Percentiles rank a stretch among this genome's conserved stretches.
phyloP scores from a whole-genome alignment of 1,140 invertebrate species.

The Gryllus bimaculatus region DNA sequence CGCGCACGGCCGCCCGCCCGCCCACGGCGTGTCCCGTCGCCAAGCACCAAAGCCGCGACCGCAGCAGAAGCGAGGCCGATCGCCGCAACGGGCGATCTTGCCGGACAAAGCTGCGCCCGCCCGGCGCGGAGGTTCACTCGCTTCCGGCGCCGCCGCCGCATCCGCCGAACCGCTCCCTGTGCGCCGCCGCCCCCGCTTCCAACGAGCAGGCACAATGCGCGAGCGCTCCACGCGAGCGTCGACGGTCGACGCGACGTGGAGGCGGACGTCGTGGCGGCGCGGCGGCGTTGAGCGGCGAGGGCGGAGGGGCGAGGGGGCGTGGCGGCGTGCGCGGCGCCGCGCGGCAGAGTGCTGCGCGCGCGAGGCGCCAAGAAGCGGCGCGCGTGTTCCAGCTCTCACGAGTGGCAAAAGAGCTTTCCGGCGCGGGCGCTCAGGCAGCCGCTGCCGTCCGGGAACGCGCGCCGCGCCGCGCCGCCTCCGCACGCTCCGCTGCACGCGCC shows the following conservation, averaged over 20 bases:
- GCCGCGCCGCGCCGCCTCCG: too few species aligned
- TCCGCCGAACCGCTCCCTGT: not conserved
- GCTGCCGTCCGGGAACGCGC: not conserved
- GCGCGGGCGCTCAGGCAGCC: not conserved
- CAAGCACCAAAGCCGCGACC: too few species aligned
- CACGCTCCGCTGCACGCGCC: too few species aligned
- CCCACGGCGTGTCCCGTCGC: too few species aligned
- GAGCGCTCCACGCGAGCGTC: not conserved
- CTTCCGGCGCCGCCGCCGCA: not conserved
- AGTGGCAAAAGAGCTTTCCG: not conserved
- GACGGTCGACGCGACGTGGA: not conserved
- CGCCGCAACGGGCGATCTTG: not conserved
- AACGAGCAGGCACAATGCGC: not conserved
- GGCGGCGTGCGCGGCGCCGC: too few species aligned
- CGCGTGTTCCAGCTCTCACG: not conserved
- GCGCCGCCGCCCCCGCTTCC: too few species aligned
- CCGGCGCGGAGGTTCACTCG: not conserved
- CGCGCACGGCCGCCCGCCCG: too few species aligned
- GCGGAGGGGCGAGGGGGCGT: too few species aligned
- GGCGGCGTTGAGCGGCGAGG: too few species aligned
- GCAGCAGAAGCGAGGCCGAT: not conserved
- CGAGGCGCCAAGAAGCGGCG: too few species aligned
- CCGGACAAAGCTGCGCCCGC: slow-evolving; percentile 1
- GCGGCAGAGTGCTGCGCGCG: too few species aligned
- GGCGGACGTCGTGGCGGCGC: too few species aligned